These are phyloP conservation scores for Venustaconcha ellipsiformis DNA, from an alignment of 1,140 invertebrate genomes.

Conservation along the genomic window DNA sequence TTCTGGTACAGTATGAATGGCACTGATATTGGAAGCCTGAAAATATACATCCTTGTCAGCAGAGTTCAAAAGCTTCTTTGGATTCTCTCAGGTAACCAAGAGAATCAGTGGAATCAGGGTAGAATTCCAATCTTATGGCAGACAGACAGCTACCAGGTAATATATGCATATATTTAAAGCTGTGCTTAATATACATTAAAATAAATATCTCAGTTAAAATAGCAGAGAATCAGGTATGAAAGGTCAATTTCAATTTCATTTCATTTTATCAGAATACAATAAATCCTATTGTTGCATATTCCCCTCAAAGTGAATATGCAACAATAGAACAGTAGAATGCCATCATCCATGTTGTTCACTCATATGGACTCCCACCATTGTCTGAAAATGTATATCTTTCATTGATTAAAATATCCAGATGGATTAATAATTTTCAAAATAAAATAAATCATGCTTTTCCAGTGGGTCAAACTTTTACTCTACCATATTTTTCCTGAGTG, in stretches of 20 bases:
- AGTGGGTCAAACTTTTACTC: no score
- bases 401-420: no score
- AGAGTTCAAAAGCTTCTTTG: constrained; percentile 30
- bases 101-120: constrained; percentile 41
- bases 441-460: no score
- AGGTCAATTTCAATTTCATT: background rate
- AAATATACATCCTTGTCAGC: constrained; percentile 34
- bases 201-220: background rate
- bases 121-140: constrained; percentile 31
- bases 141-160: constrained; percentile 57
- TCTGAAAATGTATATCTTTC: no score
- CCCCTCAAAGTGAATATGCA: no score
- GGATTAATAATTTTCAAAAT: no score
- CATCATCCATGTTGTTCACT: no score
- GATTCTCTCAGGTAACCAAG: constrained; percentile 45
- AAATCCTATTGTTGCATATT: no score
- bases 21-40: constrained; percentile 43
- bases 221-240: background rate
- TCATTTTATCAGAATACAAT: no score
- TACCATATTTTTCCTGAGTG: no score
- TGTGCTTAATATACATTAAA: background rate
- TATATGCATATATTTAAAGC: constrained; percentile 20
- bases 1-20: constrained; percentile 86
- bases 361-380: no score
- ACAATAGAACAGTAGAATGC: no score